Base-by-base conservation (phyloP, 1,140 invertebrate genomes). In the Oppia nitens region DNA sequence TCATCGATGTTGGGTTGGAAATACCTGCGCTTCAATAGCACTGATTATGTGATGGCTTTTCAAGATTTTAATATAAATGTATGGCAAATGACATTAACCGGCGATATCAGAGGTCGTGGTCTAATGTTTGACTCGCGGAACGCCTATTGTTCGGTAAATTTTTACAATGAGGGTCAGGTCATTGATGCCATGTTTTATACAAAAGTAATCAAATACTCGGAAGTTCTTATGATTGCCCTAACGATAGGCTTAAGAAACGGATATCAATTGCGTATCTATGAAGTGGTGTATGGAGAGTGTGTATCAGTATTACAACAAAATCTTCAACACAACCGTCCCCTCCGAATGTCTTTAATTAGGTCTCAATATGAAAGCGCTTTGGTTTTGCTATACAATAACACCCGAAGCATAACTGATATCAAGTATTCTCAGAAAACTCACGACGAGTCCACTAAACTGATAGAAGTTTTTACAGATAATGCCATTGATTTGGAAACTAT, bases 21-120 rank as follows among this genome's bases (percentile, higher is more conserved):
- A 4, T 58, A 61, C 28, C 53, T 40, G 12, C 25, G 60, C 17
- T 61, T 61, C 52, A 61, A 61, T 23, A 61, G 54, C 12, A 54
- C 55, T 2, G 55, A 61, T 40, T 61, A 53, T 23, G 11, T 61
- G 1, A 24, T 61, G 20, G 55, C 25, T 3, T 14, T 24, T 4
- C 24, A 21, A 2, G 3, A 25, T n/a, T n/a, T n/a, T 9, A 9
- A 40, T 40, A 9, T 40, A 17, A 6, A 40, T 17, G 32, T 40
- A 6, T 40, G 32, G 32, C 32, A 17, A 40, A 40, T 17, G 6
- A 6, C 6, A 9, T 17, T 40, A 6, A 40, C 32, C 6, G 17
- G 32, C 6, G 32, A 40, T 40, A 40, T 40, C 17, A 17, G 17
- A 40, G 32, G 17, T 17, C 6, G 17, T 9, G 32, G 32, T 9